Conservation (phyloP, 2,113 vertebrate species). For the Semnopithecus entellus region DNA sequence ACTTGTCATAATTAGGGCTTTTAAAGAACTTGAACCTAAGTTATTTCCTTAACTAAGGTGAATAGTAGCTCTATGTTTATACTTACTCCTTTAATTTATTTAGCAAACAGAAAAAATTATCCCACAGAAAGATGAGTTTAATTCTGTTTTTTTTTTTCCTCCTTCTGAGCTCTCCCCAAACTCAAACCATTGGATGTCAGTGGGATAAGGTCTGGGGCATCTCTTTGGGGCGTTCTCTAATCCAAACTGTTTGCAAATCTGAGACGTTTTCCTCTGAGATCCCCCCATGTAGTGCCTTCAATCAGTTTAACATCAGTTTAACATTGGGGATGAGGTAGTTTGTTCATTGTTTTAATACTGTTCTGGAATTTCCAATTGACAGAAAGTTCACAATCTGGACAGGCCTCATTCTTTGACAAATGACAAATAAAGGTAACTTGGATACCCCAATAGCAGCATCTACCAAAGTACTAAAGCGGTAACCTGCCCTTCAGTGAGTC, state of each 20-base stretch:
- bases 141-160: not conserved
- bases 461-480: not conserved
- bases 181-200: not conserved
- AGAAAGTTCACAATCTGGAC: not conserved
- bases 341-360: not conserved
- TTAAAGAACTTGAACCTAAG: not conserved
- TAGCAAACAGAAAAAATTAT: not conserved
- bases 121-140: not conserved
- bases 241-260: not conserved
- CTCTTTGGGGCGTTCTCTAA: not conserved
- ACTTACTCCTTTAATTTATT: constrained; percentile 9
- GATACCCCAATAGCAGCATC: not conserved
- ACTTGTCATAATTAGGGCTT: not conserved
- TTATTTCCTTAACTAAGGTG: constrained; percentile 1
- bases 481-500: not conserved
- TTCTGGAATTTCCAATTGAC: not conserved
- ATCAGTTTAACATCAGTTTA: not conserved
- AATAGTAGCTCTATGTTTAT: not conserved
- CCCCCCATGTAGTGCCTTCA: not conserved
- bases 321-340: not conserved
- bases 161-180: not conserved
- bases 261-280: not conserved
- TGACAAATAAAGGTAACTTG: not conserved
- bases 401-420: not conserved
- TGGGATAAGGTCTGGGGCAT: not conserved